These are phyloP conservation scores for Habropoda laboriosa DNA, from an alignment of 1,140 invertebrate genomes.

Conservation along the genomic window DNA sequence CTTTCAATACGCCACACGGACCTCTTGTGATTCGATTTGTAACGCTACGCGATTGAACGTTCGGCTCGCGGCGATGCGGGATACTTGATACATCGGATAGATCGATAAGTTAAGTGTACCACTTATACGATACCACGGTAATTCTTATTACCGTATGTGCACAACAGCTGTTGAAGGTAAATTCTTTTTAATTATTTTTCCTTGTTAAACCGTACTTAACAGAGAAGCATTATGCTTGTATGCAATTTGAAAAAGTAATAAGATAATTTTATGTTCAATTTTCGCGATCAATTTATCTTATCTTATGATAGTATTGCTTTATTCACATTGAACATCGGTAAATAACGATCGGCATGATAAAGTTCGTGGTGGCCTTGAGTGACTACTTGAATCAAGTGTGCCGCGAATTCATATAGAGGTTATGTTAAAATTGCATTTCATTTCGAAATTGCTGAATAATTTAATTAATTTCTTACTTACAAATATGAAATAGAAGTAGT, in stretches of 20 bases:
- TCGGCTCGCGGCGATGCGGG: not conserved
- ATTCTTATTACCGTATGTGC: not conserved
- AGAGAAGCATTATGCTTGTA: too few relatives aligned
- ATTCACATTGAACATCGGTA: too few relatives aligned
- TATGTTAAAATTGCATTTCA: not conserved
- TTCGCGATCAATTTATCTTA: too few relatives aligned
- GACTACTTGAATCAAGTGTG: not conserved
- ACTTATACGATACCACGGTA: not conserved
- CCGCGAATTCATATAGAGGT: not conserved
- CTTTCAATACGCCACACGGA: slow-evolving; percentile 10
- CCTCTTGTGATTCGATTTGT: slow-evolving; percentile 20
- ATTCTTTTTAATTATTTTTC: too few relatives aligned
- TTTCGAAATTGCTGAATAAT: too few relatives aligned
- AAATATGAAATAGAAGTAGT: too few relatives aligned
- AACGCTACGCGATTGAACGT: slow-evolving; percentile 15
- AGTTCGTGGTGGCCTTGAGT: too few relatives aligned
- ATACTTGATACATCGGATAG: not conserved
- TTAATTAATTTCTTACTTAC: too few relatives aligned
- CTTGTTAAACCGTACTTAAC: not conserved
- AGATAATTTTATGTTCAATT: too few relatives aligned
- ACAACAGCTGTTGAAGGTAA: not conserved
- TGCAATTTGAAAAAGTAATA: not conserved
- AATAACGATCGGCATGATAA: too few relatives aligned
- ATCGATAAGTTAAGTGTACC: slow-evolving; percentile 10
- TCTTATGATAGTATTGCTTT: too few relatives aligned